phyloP scores from a whole-genome alignment of 1,140 invertebrate genomes.

The Aphis craccivora region DNA sequence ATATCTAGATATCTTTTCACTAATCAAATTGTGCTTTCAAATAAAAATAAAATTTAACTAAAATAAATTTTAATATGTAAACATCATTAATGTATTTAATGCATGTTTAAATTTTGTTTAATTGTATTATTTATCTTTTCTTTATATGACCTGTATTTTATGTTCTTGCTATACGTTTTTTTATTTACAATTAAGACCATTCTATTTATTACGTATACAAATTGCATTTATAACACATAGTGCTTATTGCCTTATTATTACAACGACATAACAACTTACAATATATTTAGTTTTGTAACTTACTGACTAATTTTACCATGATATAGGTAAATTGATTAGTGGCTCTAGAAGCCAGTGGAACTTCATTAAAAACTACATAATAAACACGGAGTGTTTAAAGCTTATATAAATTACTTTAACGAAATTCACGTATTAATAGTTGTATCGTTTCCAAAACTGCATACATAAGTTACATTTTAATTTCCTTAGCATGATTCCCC shows the following conservation, averaged over 20 bases:
- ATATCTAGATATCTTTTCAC: neutral
- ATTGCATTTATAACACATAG: neutral
- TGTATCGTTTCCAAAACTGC: neutral
- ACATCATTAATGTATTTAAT: neutral
- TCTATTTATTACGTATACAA: neutral
- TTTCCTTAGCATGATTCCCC: neutral
- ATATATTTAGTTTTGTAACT: neutral
- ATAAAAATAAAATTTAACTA: too few species aligned
- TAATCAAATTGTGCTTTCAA: too few species aligned
- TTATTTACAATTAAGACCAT: neutral
- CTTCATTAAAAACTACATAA: neutral
- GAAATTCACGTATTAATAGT: neutral
- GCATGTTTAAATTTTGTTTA: neutral
- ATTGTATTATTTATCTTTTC: neutral
- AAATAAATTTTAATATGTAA: neutral
- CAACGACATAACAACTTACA: neutral
- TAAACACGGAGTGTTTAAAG: neutral
- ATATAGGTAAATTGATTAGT: neutral
- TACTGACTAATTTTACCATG: neutral
- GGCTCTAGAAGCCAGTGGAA: neutral
- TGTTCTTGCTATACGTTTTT: neutral
- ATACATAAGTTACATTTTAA: constrained; percentile 3
- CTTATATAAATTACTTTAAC: neutral
- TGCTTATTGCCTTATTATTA: too few species aligned
- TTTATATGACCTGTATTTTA: neutral